Base-by-base conservation (phyloP, 2,888 invertebrate species). In the Pristionchus maxplancki region DNA sequence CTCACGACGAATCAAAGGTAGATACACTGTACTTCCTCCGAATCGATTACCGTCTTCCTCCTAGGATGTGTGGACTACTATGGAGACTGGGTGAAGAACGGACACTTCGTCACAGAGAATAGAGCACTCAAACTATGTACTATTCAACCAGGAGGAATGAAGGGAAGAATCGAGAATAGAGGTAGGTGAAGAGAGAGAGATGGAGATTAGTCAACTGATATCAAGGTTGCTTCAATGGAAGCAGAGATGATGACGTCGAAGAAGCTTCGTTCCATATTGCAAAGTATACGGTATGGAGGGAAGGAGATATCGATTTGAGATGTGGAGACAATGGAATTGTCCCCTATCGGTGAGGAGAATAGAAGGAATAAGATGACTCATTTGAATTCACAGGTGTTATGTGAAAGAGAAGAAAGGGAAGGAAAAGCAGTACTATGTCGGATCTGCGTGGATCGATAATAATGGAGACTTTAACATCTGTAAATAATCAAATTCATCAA, bases 211-310 rank as follows among this genome's bases (percentile, higher is more conserved):
- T 28, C 44, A 78, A 48, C 34, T 20, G 13, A n/a, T 74, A 44
- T 81, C 11, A 6, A 88, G 88, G 88, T 20, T 88, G 88, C 62
- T 88, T 88, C 62, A 88, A 88, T 88, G 88, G 88, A 37, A 58
- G 40, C 40, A 34, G 78, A 81, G 81, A 78, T 44, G 88, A 88
- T 37, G 81, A 88, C 50, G 62, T 88, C 1, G 62, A 88, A 31
- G 88, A 88, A 28, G 24, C 53, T 20, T 44, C 48, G 11, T 58
- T 78, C 9, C 88, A 88, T 37, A 88, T 88, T 28, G 37, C 78
- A n/a, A 88, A 88, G 88, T 88, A 88, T 81, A 81, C 88, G 28
- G 88, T 88, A 81, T 88, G 88, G 88, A 53, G 88, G 28, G 88
- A 88, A 53, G 88, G 88, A 81, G 81, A 88, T 62, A 88, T 88